Evolutionary conservation across 2,113 vertebrate species (phyloP), one percentile per base, ranked within the genome.

Genomic region (Athene noctua): DNA sequence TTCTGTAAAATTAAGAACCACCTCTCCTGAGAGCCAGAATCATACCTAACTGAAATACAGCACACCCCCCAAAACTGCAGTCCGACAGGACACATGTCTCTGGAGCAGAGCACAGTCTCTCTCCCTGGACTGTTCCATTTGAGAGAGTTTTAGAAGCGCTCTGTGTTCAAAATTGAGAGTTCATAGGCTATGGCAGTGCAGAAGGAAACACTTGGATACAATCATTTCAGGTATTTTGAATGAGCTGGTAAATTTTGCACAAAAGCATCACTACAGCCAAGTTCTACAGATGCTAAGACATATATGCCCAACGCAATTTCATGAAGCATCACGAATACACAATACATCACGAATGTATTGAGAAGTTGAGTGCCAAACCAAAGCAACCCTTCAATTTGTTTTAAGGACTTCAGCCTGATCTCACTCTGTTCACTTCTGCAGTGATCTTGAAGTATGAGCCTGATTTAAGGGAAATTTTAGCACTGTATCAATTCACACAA

Each of bases 1-100:
- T 3, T 55, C 27, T 23, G 34, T 25, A 46, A 42, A 47, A 26
- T 72, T 14, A 70, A 74, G 20, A 12, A 44, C 25, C 26, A n/a
- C 32, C 46, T 34, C 25, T 40, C 30, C 75, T 2, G 7, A 79
- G n/a, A 80, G 62, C 27, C 63, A 66, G 51, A 52, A 47, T 14
- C 2, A 0, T 15, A 49, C 5, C 42, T 13, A 20, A 32, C 5
- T 36, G 46, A 63, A 47, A 63, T 2, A 21, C 15, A 87, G 81
- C 78, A 58, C 47, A 38, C 6, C 16, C 52, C 65, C 40, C 52
- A 11, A 9, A 77, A 34, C 38, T 17, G 29, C 93, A 59, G 49
- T 14, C 32, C 4, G 4, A 38, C 17, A 40, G 42, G 27, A 63
- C 36, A 32, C 0, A 0, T 2, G 36, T 30, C 57, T 32, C 58